Base-by-base conservation (phyloP, 2,888 invertebrate genomes). In the Uloborus plumipes region DNA sequence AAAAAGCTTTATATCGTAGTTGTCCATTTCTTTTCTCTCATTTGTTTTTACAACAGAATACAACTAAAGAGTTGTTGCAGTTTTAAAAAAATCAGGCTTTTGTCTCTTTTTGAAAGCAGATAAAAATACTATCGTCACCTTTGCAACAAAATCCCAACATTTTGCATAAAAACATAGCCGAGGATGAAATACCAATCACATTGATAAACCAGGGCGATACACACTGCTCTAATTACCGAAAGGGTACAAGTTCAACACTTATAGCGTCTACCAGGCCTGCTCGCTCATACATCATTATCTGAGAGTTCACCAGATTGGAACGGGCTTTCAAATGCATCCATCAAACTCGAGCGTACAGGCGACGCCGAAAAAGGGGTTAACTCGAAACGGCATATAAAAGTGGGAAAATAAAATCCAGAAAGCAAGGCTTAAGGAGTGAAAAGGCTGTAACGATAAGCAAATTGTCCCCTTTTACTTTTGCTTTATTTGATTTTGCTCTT, bases 261-360 rank as follows among this genome's bases (percentile, higher is more conserved):
- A 39, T 62, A 62, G 62, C 14, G 6, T 16, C 4, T 13, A 15
- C 16, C n/a, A 31, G 7, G 39, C 11, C 7, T 39, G 62, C 9
- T 16, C 31, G 1, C 16, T 62, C 62, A 70, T 67, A 50, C 61
- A 62, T 73, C 64, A 73, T 73, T 73, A 73, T 39, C n/a, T 59
- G 53, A 55, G 59, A 22, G 18, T 59, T 22, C 26, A 61, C 61
- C 13, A 31, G 72, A 31, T 67, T 66, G 39, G 6, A 39, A 47
- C n/a, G 49, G 78, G 78, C 64, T 78, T 78, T 49, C 71, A 78
- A 78, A 71, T 58, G 47, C 78, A 78, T 78, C 78, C 64, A 78
- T 78, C 78, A 78, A 71, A 65, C 76, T 55, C 53, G 55, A 49
- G 47, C 39, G 16, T 39, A 18, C 14, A 51, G 22, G 49, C 65